phyloP scores from a whole-genome alignment of 53 echinoderm and acorn worm genomes.

The Crossaster papposus region DNA sequence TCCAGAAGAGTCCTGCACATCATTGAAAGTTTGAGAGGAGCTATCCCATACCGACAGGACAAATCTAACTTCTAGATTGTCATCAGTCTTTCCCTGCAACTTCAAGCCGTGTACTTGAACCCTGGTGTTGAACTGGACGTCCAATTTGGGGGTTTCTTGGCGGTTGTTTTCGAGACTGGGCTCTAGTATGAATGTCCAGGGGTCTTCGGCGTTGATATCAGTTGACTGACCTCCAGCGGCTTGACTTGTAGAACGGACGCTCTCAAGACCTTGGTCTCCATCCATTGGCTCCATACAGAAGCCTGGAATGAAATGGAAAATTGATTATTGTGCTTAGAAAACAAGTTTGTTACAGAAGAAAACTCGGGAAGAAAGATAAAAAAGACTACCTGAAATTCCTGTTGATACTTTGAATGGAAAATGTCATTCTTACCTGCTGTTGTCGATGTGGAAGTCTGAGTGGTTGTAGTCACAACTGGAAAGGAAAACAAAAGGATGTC shows the following conservation, averaged over 20 bases:
- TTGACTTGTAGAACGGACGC: background rate
- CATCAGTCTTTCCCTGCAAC: background rate
- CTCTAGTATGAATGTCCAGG: background rate
- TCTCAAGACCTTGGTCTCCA: background rate
- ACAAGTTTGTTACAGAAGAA: too few relatives aligned
- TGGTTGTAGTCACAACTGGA: too few relatives aligned
- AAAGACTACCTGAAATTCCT: too few relatives aligned
- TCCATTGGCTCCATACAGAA: conserved; percentile 27
- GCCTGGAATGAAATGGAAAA: background rate
- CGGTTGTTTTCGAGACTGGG: background rate
- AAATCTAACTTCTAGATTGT: too few relatives aligned
- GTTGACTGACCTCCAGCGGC: conserved; percentile 8
- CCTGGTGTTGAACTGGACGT: background rate
- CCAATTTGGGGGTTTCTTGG: background rate
- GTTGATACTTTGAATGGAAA: too few relatives aligned
- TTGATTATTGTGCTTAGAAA: too few relatives aligned
- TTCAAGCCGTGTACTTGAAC: conserved; percentile 11
- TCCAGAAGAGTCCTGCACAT: background rate
- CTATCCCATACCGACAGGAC: background rate
- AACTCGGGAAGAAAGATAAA: too few relatives aligned
- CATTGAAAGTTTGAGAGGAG: background rate
- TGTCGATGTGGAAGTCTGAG: too few relatives aligned
- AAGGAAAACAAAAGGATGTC: too few relatives aligned
- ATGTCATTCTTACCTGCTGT: too few relatives aligned
- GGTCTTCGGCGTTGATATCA: background rate